phyloP scores from a whole-genome alignment of 2,797 vertebrate genomes.

The Rhincodon typus region DNA sequence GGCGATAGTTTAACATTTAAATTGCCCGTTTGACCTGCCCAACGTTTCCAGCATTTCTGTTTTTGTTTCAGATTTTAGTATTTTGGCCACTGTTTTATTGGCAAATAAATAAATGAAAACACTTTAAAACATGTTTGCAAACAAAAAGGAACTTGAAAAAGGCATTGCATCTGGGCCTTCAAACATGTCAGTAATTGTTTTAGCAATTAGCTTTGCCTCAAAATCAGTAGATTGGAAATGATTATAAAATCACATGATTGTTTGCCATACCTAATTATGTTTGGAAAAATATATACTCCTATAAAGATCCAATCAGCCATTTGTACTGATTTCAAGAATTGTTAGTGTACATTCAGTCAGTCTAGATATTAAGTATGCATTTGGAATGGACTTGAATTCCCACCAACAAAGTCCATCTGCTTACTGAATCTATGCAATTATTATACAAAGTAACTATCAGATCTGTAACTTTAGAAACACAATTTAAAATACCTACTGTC shows the following conservation, averaged over 20 bases:
- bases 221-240: neutral
- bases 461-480: neutral
- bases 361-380: neutral
- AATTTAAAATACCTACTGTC: neutral
- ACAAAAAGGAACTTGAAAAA: neutral
- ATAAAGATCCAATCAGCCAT: neutral
- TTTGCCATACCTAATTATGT: neutral
- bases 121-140: neutral
- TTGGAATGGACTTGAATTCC: neutral
- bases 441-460: neutral
- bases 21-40: neutral
- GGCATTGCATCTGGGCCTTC: neutral
- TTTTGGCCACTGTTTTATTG: neutral
- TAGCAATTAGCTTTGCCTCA: neutral
- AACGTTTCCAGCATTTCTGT: neutral
- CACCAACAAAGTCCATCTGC: neutral
- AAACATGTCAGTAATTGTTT: neutral
- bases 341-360: neutral
- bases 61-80: neutral
- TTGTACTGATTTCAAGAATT: neutral
- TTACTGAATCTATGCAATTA: neutral
- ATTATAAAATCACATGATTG: neutral
- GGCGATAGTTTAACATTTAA: neutral
- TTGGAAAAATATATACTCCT: neutral
- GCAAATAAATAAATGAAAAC: neutral